A percentile compares a stretch with the other conserved stretches of the same genome.
phyloP scores from a whole-genome alignment of 2,797 vertebrate species.

The Hippocampus kuda region DNA sequence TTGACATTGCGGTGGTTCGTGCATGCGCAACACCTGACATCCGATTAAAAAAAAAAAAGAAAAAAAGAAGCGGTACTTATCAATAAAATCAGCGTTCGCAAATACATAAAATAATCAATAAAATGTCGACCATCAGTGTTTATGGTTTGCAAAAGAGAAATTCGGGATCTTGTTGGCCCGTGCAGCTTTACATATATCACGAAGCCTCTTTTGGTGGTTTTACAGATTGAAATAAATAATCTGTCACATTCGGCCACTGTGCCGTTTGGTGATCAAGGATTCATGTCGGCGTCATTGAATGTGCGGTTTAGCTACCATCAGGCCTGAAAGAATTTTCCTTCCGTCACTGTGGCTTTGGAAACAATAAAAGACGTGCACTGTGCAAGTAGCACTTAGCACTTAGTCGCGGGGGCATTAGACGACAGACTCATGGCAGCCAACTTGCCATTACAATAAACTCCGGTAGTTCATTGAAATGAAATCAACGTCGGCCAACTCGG shows the following conservation, averaged over 20 bases:
- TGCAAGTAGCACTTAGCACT: neutral
- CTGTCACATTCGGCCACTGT: too few relatives aligned
- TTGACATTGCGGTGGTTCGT: neutral
- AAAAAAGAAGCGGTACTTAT: too few relatives aligned
- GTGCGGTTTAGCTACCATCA: neutral
- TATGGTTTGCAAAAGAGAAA: too few relatives aligned
- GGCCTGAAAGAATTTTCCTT: neutral
- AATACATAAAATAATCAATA: too few relatives aligned
- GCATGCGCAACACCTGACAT: neutral
- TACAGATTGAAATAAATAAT: too few relatives aligned
- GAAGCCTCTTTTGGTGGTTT: neutral
- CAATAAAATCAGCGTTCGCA: too few relatives aligned
- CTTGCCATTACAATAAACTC: neutral
- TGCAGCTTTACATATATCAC: too few relatives aligned
- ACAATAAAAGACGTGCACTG: neutral
- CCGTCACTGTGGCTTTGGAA: neutral
- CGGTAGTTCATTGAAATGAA: conserved; percentile 10
- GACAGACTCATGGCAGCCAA: neutral
- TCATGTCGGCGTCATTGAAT: neutral
- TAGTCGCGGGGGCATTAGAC: too few relatives aligned
- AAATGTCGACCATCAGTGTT: too few relatives aligned
- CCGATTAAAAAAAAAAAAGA: too few relatives aligned
- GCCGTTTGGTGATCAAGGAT: too few relatives aligned
- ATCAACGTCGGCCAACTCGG: conserved; percentile 22
- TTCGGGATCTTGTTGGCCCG: too few relatives aligned